Conservation (phyloP, 2,113 vertebrate species). For the Syngnathus typhle region DNA sequence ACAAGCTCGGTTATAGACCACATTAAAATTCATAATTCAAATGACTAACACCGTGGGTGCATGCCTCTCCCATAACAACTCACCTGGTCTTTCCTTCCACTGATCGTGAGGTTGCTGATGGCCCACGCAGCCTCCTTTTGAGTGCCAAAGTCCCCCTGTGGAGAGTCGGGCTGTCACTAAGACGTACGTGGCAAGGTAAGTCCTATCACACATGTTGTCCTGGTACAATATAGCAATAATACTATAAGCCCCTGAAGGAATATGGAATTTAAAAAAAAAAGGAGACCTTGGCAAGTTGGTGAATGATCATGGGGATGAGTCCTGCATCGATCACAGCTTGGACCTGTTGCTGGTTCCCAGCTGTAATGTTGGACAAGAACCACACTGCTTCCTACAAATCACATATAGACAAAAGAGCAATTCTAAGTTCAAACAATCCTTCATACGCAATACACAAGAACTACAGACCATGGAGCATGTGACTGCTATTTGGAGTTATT, state of each 20-base stretch:
- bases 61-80: slow-evolving; percentile 7
- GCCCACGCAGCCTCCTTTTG: slow-evolving; percentile 99
- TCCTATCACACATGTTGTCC: neutral
- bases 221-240: neutral
- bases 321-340: slow-evolving; percentile 97
- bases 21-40: neutral
- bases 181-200: slow-evolving; percentile 3
- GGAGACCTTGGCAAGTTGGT: slow-evolving; percentile 95
- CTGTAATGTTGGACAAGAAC: slow-evolving; percentile 99
- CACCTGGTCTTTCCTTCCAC: slow-evolving; percentile 98
- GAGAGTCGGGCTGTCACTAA: slow-evolving; percentile 60
- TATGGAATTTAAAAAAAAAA: neutral
- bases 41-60: neutral
- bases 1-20: no score
- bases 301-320: slow-evolving; percentile 98
- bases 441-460: no score
- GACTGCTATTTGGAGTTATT: neutral
- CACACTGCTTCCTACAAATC: slow-evolving; percentile 91
- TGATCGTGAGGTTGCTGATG: slow-evolving; percentile 99
- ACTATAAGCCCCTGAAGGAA: neutral
- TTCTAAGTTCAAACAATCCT: no score
- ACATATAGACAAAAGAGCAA: neutral
- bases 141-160: slow-evolving; percentile 95
- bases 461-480: neutral
- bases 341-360: slow-evolving; percentile 98